Evolutionary conservation across 2,113 vertebrate genomes (phyloP).

Genomic region (Microcebus lehilahytsara): DNA sequence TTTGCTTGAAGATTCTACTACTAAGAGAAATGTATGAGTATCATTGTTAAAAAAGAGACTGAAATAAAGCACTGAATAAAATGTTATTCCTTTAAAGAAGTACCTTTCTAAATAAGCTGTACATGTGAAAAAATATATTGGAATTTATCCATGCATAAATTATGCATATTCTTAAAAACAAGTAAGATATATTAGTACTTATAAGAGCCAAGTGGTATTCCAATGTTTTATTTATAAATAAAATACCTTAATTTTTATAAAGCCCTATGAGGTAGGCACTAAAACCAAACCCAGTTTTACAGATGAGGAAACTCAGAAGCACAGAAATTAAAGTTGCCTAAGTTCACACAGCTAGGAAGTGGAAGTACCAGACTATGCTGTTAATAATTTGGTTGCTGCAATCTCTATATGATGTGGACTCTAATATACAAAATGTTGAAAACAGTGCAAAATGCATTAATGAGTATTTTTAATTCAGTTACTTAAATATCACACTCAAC

Average conservation of each 20-base stretch:
- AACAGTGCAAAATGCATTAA: neutral
- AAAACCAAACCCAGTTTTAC: neutral
- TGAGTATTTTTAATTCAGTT: neutral
- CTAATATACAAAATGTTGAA: conserved; percentile 21
- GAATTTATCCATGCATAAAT: conserved; percentile 18
- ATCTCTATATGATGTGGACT: neutral
- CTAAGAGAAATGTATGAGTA: neutral
- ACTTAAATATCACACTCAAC: neutral
- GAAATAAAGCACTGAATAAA: neutral
- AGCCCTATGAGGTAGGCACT: neutral
- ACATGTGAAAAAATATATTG: neutral
- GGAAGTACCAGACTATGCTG: neutral
- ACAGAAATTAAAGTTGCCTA: neutral
- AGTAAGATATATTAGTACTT: neutral
- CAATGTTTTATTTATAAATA: neutral
- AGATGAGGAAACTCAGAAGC: neutral
- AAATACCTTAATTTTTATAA: neutral
- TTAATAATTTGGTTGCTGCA: neutral
- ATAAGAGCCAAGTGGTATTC: neutral
- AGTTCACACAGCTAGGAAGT: neutral
- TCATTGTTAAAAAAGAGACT: neutral
- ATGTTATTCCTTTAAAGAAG: neutral
- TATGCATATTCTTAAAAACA: neutral
- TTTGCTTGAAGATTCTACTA: neutral
- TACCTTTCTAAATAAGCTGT: neutral